Conservation (phyloP, 2,113 vertebrate species). For the Oostethus manadensis region DNA sequence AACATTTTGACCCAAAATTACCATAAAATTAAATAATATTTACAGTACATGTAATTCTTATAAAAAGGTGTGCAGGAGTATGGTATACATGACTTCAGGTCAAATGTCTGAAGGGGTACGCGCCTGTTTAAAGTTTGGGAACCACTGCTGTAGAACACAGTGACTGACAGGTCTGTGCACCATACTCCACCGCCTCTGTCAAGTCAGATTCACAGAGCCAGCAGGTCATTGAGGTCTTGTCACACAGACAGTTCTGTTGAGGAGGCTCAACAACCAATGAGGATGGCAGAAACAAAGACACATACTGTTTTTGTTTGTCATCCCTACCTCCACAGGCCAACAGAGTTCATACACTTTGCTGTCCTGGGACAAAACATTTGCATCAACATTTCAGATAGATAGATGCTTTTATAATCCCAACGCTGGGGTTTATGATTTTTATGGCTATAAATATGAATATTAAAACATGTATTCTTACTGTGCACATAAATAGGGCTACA, state of each 20-base stretch:
- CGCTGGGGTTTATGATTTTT: too few relatives aligned
- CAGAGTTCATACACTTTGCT: conserved; percentile 2
- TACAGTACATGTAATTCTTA: too few relatives aligned
- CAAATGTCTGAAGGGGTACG: too few relatives aligned
- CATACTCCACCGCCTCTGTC: conserved; percentile 50
- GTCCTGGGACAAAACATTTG: conserved; percentile 17
- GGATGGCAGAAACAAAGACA: conserved; percentile 6
- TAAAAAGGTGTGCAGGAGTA: too few relatives aligned
- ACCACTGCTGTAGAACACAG: conserved; percentile 25
- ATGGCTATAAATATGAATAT: too few relatives aligned
- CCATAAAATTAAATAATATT: too few relatives aligned
- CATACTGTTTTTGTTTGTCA: conserved; percentile 21
- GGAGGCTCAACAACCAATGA: conserved; percentile 34
- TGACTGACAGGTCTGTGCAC: conserved; percentile 61
- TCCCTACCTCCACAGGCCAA: background rate
- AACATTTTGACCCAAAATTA: too few relatives aligned
- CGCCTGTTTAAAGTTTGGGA: too few relatives aligned
- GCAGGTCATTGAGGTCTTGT: conserved; percentile 43
- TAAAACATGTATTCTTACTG: too few relatives aligned
- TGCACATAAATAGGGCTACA: too few relatives aligned
- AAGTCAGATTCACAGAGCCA: conserved; percentile 37
- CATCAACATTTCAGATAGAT: conserved; percentile 17
- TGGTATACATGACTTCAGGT: too few relatives aligned
- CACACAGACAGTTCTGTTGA: conserved; percentile 40
- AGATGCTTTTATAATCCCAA: too few relatives aligned